phyloP scores from a whole-genome alignment of 2,888 invertebrate genomes.

The Spialia ferax region DNA sequence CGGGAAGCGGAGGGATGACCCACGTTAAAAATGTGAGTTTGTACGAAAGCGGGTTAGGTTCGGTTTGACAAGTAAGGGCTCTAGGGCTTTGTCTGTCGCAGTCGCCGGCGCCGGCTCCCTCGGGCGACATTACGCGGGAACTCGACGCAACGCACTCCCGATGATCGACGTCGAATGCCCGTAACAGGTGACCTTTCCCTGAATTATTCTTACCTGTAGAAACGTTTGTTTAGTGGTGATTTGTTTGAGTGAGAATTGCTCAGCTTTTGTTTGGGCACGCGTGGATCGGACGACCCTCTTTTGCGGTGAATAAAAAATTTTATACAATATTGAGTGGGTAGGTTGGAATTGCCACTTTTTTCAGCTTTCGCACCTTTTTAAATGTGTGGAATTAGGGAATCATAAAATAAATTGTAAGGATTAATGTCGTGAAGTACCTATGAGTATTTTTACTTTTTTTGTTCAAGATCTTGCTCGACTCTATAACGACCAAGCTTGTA shows the following conservation, averaged over 20 bases:
- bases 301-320: conserved; percentile 60
- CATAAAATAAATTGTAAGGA: conserved; percentile 7
- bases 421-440: not conserved
- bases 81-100: conserved; percentile 71
- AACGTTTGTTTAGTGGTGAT: conserved; percentile 84
- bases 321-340: conserved; percentile 41
- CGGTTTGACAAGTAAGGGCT: conserved; percentile 70
- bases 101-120: conserved; percentile 71
- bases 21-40: conserved; percentile 66
- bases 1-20: conserved; percentile 53
- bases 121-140: conserved; percentile 80
- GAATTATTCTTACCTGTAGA: conserved; percentile 84
- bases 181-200: conserved; percentile 85
- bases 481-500: too few relatives aligned
- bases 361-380: conserved; percentile 21
- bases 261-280: conserved; percentile 63
- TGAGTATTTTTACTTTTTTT: too few relatives aligned
- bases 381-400: conserved; percentile 14
- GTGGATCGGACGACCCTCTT: conserved; percentile 56
- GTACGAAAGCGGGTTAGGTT: conserved; percentile 65
- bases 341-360: conserved; percentile 18
- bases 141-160: conserved; percentile 79
- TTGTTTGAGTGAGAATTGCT: conserved; percentile 78
- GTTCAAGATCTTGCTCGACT: too few relatives aligned
- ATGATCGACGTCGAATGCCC: conserved; percentile 85